Base-by-base conservation (phyloP, 2,888 invertebrate species). In the Agrotis exclamationis region DNA sequence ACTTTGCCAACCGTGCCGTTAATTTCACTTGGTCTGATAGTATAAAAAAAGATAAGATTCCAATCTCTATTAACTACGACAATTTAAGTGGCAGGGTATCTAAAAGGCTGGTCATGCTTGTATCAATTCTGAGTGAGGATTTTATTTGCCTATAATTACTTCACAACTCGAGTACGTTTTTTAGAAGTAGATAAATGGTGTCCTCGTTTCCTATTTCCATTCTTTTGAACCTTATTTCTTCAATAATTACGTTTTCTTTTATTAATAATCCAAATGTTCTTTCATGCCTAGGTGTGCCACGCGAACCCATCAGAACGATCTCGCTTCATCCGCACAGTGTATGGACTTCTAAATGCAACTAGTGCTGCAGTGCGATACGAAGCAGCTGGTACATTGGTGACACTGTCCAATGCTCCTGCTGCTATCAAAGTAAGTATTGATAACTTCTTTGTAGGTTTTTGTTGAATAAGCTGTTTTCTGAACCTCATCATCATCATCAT, bases 341-440 rank as follows among this genome's bases (percentile, higher is more conserved):
- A 99, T 94, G 99, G 99, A 91, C 97, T 99, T 76, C 96, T 99
- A 70, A 99, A 99, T 95, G 99, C 99, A 0, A 97, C 97, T 63
- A 99, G 99, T 88, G 98, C 99, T 50, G 99, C 99, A 53, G 99
- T 99, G 44, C 97, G 99, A 47, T 99, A 99, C 93, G 99, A 99
- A 96, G 99, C 99, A 18, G 99, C 99, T 57, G 99, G 99, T 51
- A 99, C 99, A 9, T 97, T 99, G 68, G 98, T 99, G 70, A 99
- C 99, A 0, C 97, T 99, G 16, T 99, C 99, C n/a, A 98, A 97
- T 88, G 99, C 99, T 1, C 99, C 99, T 1, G 99, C 99, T 14
- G 99, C 99, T 11, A 98, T 99, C 80, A 99, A 98, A 96, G 98
- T 97, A 83, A 86, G 67, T 20, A 45, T 16, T 20, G 18, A 4